Evolutionary conservation across 1,140 invertebrate genomes (phyloP), one percentile per base, ranked within the genome.

Genomic region (Bombyx mandarina): DNA sequence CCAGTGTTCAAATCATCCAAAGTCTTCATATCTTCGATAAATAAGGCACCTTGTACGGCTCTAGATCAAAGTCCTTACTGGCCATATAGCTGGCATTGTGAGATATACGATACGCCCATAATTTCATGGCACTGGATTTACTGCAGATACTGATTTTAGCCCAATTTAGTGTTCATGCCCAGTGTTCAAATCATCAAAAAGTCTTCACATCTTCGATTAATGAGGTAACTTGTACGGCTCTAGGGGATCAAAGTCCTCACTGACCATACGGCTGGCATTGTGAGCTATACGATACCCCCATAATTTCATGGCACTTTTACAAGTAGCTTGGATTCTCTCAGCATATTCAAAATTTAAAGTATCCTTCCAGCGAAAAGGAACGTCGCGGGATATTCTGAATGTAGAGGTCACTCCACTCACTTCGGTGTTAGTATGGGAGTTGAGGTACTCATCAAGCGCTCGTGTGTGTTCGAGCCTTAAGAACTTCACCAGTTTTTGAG

Each of bases 21-120:
- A 18, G 12, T 18, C 12, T 18, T 18, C 12, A 18, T 18, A 18
- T 18, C 12, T 18, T 18, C 12, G 12, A 18, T 18, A 0, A 18
- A 18, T 18, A 1, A 18, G 12, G 12, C 1, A 18, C 12, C 12
- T 18, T 71, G 70, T 88, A 89, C 43, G 73, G 62, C 46, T 79
- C 76, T 46, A 89, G 86, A 52, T 83, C 73, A 58, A 88, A 89
- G 2, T 88, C 81, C 60, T 83, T 86, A 69, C 78, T 85, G n/a
- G 66, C 54, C 75, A 89, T 81, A 57, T 89, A 85, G 2, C 78
- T 80, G 47, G 86, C 86, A 64, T 90, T 90, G 56, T 88, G 73
- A 1, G 89, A 89, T 60, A 85, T 77, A n/a, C 81, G 82, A 64
- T 96, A 97, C n/a, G 95, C 95, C 94, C 95, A 96, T 45, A 93